Evolutionary conservation across 2,113 vertebrate species (phyloP), one percentile per base, ranked within the genome.

Genomic region (Barbus barbus): DNA sequence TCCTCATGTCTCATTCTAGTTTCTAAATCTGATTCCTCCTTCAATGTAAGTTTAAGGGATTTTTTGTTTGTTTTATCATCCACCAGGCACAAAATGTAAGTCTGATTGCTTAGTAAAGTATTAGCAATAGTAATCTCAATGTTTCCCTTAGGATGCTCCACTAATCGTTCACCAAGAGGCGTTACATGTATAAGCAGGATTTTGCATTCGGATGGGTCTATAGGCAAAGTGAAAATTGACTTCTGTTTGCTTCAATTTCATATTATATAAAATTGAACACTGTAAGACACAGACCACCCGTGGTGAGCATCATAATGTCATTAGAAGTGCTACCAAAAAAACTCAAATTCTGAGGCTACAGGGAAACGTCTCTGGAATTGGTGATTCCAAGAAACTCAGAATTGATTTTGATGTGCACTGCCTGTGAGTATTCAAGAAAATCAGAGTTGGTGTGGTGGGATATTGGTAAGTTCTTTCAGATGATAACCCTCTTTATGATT

Each of bases 61-160:
- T 24, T 24, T 28, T 14, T 63, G 13, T 28, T 58, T 13, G 13
- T 28, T 58, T 13, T 28, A 28, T 65, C 26, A 16, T 16, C 26
- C 24, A 65, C 26, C 61, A 16, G 14, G 26, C 12, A 63, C 1
- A 28, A 65, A 65, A 46, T 13, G 11, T 46, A 38, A n/a, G 67
- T 69, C 33, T 38, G 65, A 38, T 38, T 71, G 67, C 67, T 72
- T 24, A 44, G 22, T 44, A 72, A 72, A 41, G 69, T 44, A 72
- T n/a, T 72, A 72, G 33, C 69, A 44, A 72, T 11, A 36, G 65
- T 69, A 69, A 69, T 22, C 8, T 9, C 9, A 1, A 22, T 22
- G 11, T 41, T 41, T 6, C 5, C 20, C 5, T 41, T 71, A n/a
- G 20, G 33, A 41, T 0, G 4, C 67, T 13, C 20, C 20, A 6